Evolutionary conservation across 2,113 vertebrate genomes (phyloP).

Genomic region (Protobothrops flavoviridis): DNA sequence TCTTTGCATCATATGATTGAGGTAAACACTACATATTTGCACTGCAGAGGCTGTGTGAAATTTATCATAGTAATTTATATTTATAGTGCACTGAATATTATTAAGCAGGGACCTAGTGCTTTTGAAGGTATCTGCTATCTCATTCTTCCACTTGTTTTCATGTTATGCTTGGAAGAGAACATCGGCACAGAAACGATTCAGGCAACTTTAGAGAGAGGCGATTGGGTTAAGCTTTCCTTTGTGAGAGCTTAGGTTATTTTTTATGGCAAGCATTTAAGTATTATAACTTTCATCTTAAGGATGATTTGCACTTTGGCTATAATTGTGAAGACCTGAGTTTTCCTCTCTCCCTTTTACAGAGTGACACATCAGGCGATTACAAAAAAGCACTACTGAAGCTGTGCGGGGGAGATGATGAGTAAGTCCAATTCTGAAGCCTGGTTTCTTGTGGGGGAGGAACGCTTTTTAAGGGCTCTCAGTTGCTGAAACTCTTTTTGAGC

Average conservation of each 20-base stretch:
- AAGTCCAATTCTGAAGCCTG: slow-evolving; percentile 59
- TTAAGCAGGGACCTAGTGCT: background rate
- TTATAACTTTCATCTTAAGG: too few relatives aligned
- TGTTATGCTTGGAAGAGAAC: background rate
- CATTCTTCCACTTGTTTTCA: too few relatives aligned
- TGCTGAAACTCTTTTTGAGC: background rate
- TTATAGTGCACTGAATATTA: background rate
- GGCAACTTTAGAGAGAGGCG: background rate
- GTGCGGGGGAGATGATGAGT: slow-evolving; percentile 97
- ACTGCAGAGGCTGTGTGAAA: background rate
- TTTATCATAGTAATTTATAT: background rate
- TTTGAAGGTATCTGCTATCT: background rate
- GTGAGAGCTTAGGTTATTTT: too few relatives aligned
- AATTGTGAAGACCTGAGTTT: background rate
- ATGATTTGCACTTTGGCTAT: background rate
- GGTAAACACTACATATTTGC: slow-evolving; percentile 62
- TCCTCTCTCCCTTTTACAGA: slow-evolving; percentile 66
- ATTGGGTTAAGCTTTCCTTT: background rate
- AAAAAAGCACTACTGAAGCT: slow-evolving; percentile 91
- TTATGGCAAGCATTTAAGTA: too few relatives aligned
- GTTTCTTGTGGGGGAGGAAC: background rate
- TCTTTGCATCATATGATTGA: slow-evolving; percentile 94
- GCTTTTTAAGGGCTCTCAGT: background rate
- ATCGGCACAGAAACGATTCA: background rate
- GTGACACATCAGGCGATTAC: slow-evolving; percentile 96